Evolutionary conservation across 2,797 vertebrate species (phyloP).

Genomic region (Pseudochirops cupreus): DNA sequence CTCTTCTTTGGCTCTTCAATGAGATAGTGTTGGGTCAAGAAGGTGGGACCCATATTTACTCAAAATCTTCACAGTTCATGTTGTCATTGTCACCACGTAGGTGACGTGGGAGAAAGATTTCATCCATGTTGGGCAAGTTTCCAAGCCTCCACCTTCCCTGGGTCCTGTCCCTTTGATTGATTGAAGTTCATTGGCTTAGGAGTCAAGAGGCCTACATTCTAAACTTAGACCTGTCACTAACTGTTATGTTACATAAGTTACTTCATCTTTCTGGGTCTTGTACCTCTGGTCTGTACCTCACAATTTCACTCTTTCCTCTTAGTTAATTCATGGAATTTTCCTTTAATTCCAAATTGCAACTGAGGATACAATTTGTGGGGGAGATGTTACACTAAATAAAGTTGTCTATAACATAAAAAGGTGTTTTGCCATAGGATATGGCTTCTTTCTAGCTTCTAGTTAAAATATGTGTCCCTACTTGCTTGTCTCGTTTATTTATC

Average conservation of each 20-base stretch:
- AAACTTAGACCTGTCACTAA: background rate
- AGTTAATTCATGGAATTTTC: background rate
- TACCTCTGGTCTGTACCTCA: background rate
- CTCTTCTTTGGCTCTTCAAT: background rate
- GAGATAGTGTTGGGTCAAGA: background rate
- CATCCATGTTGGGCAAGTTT: background rate
- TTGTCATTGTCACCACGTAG: background rate
- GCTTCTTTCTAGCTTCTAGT: slow-evolving; percentile 52
- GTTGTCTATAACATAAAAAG: background rate
- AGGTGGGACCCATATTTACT: background rate
- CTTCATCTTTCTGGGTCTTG: background rate
- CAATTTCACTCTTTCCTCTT: background rate
- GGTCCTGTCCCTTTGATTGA: background rate
- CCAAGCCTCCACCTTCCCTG: background rate
- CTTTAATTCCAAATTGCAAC: background rate
- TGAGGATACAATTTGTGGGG: background rate
- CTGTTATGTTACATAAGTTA: background rate
- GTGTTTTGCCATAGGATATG: slow-evolving; percentile 47
- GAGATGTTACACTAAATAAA: background rate
- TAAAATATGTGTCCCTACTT: slow-evolving; percentile 42
- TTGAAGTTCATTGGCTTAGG: background rate
- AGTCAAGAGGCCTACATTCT: background rate
- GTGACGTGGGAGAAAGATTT: background rate
- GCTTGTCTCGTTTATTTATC: slow-evolving; percentile 76
- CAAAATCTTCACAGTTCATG: background rate